These are phyloP conservation scores for Acronicta alni DNA, from an alignment of 2,888 invertebrate genomes.

Conservation along the genomic window DNA sequence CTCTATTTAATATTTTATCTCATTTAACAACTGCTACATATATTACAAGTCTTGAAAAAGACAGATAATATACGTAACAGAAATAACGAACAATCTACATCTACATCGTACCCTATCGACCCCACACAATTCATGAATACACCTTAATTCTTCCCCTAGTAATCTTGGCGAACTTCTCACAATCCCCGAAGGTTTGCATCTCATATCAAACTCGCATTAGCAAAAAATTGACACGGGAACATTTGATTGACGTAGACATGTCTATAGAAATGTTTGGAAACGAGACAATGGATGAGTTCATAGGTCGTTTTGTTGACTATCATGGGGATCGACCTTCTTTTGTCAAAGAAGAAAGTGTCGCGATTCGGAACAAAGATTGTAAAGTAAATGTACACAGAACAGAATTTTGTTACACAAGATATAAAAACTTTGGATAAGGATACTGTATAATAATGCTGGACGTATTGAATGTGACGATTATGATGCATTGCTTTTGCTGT, in stretches of 20 bases:
- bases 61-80: conserved; percentile 10
- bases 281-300: conserved; percentile 66
- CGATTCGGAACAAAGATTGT: conserved; percentile 67
- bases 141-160: conserved; percentile 37
- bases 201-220: conserved; percentile 69
- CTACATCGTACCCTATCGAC: conserved; percentile 18
- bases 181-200: conserved; percentile 51
- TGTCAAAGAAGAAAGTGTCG: conserved; percentile 62
- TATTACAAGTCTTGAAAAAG: background rate
- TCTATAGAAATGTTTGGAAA: conserved; percentile 53
- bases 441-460: conserved; percentile 32
- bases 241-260: conserved; percentile 72
- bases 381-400: conserved; percentile 42
- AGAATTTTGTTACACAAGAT: conserved; percentile 37
- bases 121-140: conserved; percentile 40
- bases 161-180: conserved; percentile 49
- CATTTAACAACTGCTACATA: background rate
- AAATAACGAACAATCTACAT: conserved; percentile 32
- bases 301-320: conserved; percentile 65
- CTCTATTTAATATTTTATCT: background rate
- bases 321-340: conserved; percentile 29
- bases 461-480: conserved; percentile 31
- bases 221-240: conserved; percentile 67
- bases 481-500: conserved; percentile 26
- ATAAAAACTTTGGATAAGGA: conserved; percentile 46